Base-by-base conservation (phyloP, 2,888 invertebrate species). In the Trachelus iudaicus region DNA sequence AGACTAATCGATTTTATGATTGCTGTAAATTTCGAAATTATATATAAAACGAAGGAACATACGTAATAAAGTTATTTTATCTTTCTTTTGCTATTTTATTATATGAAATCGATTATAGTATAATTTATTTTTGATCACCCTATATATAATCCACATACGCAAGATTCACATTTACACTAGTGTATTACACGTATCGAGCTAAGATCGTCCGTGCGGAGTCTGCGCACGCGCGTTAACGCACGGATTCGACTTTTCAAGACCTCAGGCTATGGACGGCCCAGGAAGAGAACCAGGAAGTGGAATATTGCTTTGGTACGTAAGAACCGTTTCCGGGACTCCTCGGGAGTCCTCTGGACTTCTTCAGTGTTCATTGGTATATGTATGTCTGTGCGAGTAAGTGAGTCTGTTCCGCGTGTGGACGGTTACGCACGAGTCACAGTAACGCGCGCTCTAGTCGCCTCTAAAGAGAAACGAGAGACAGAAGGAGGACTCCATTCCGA, bases 151-250 rank as follows among this genome's bases (percentile, higher is more conserved):
- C 56, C 56, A 56, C 56, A 56, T 56, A 56, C 56, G 23, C 56
- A 9, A 56, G 23, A 56, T 23, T 56, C 56, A 56, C 56, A 56
- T 56, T 56, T 56, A 56, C 56, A 56, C 56, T 23, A 56, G 56
- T 56, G 23, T 23, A 56, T 23, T 56, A 9, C 9, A 23, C 23
- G 56, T 56, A 23, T 56, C 56, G 9, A 9, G 23, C 56, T 23
- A 23, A 56, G 56, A 56, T 56, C 56, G 56, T 56, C 23, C 74
- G 76, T 73, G 75, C 79, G 77, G 75, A 76, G 76, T 73, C 77
- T 81, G 83, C 80, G 81, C 79, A 80, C 82, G 83, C 79, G 81
- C 84, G 84, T 80, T 82, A 86, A 83, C 84, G 85, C 85, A 82
- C 84, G 82, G 56, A 15, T 56, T 56, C 56, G 56, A 56, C 56